phyloP scores from a whole-genome alignment of 2,797 vertebrate species.

The Thripadectes ignobilis region DNA sequence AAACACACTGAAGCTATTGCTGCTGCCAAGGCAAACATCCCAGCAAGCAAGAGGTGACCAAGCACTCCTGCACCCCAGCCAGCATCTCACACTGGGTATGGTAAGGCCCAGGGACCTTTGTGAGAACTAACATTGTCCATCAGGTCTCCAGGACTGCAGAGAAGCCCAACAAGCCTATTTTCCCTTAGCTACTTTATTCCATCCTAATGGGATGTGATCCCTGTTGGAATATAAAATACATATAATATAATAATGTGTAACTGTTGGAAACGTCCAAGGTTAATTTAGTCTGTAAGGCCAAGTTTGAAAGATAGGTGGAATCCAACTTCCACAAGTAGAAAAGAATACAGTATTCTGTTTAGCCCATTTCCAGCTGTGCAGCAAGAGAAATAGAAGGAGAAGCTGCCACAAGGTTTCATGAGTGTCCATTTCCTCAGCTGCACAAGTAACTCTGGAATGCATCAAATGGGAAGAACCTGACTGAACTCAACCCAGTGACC shows the following conservation, averaged over 20 bases:
- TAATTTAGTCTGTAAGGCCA: not conserved
- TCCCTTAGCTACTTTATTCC: not conserved
- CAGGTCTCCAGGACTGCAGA: not conserved
- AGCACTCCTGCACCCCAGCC: not conserved
- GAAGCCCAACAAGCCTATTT: not conserved
- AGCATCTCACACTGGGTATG: not conserved
- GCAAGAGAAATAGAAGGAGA: not conserved
- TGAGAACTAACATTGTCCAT: not conserved
- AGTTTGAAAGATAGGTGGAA: not conserved
- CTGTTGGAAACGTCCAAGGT: not conserved
- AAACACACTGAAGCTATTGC: not conserved
- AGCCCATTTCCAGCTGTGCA: not conserved
- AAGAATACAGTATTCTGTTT: not conserved
- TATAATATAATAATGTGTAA: no score
- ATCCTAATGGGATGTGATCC: not conserved
- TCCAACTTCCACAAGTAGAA: not conserved
- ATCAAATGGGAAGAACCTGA: not conserved
- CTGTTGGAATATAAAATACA: not conserved
- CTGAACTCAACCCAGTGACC: not conserved
- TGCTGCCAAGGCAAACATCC: not conserved
- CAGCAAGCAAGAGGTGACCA: not conserved
- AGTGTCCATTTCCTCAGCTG: not conserved
- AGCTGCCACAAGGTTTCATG: not conserved
- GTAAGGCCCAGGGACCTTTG: not conserved
- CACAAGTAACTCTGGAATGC: not conserved